Base-by-base conservation (phyloP, 2,888 invertebrate genomes). In the Trichopria drosophilae region DNA sequence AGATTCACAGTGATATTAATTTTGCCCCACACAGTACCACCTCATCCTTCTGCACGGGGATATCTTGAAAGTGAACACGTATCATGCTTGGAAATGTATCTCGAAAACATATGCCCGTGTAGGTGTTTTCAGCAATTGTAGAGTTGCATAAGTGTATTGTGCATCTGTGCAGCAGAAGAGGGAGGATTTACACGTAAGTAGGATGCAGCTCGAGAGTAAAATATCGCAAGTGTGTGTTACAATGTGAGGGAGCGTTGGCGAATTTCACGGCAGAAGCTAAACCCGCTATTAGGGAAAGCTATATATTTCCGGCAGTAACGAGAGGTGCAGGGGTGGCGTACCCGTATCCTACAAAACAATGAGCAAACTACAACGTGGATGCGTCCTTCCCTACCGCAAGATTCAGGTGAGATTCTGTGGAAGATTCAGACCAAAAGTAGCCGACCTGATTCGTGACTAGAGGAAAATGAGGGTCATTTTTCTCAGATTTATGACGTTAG, bases 241-340 rank as follows among this genome's bases (percentile, higher is more conserved):
- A 43, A 35, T 24, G 24, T 41, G 35, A 37, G 49, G 48, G 6
- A 34, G 5, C 10, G 10, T 24, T 15, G 22, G 9, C 9, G 28
- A 28, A 40, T 53, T 49, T 42, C 31, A 51, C 45, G 37, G 53
- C 35, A 45, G 50, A 46, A 42, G 41, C 54, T 52, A 56, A 60
- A 47, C 57, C 64, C 45, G 50, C 57, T 57, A 62, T 65, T 66
- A 64, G 57, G 24, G 57, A 56, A 59, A 59, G 60, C 62, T 62
- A 57, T 61, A 59, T 61, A 60, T 51, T 48, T 34, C 28, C 52
- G 48, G 51, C 51, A 50, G 52, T 56, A 53, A 44, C 43, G 42
- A 48, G 46, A 48, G 49, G 51, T 52, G 23, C 46, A 49, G n/a
- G n/a, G 16, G 46, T 24, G 28, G 44, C 22, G 31, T 52, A n/a